Conservation (phyloP, 2,113 vertebrate genomes). For the Callipepla squamata region DNA sequence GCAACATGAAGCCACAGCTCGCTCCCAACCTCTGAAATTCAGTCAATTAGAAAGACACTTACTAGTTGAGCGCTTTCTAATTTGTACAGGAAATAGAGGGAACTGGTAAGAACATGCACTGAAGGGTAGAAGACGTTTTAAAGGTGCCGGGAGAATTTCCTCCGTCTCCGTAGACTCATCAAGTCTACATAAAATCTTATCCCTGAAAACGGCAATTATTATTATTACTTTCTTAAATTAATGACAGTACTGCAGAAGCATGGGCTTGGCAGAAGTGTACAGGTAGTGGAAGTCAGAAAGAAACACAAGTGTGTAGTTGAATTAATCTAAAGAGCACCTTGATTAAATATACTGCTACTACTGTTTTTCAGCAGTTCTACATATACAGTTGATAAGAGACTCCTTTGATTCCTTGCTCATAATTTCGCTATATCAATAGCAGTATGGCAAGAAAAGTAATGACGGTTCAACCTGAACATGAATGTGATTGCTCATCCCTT, state of each 20-base stretch:
- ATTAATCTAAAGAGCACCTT: not conserved
- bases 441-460: not conserved
- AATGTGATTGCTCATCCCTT: not conserved
- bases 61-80: not conserved
- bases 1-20: not conserved
- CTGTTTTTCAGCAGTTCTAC: not conserved
- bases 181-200: not conserved
- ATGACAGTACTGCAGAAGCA: not conserved
- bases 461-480: not conserved
- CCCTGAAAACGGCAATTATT: rapidly evolving
- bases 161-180: not conserved
- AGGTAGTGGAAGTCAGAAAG: not conserved
- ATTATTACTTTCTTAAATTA: not conserved
- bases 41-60: not conserved
- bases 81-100: not conserved
- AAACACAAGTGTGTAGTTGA: rapidly evolving
- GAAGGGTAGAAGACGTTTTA: not conserved
- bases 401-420: not conserved
- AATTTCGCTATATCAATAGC: not conserved
- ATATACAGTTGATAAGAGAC: not conserved
- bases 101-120: rapidly evolving
- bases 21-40: not conserved
- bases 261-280: not conserved
- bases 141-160: not conserved
- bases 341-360: not conserved